Evolutionary conservation across 1,140 invertebrate genomes (phyloP), one percentile per base, ranked within the genome.

Genomic region (Hydropsyche tenuis): DNA sequence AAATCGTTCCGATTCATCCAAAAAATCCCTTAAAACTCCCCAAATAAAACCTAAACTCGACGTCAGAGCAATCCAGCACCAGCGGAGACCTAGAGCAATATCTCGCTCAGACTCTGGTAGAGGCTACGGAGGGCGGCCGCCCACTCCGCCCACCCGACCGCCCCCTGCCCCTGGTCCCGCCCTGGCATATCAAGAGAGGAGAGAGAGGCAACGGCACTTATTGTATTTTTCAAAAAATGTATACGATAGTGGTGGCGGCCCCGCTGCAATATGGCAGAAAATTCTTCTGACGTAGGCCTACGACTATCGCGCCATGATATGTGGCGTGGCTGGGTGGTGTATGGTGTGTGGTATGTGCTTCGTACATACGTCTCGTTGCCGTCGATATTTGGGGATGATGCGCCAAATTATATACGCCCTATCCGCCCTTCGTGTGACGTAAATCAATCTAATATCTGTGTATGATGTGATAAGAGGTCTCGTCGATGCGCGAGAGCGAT

Each of bases 191-290:
- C 72, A 65, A 60, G 66, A 74, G 73, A 66, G 68, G 30, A 4
- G 30, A 37, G 30, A 4, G 3, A 9, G 30, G 30, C 30, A 3
- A 3, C 72, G 73, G 73, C 62, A 74, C 75, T 77, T 77, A 77
- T 77, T 77, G 75, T 77, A 77, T 77, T 77, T 77, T 77, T 77
- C 75, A 74, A 77, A 77, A 70, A 74, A 77, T 77, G 73, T 76
- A 76, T 73, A 76, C 53, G 69, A 63, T 22, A 43, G 45, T 45
- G 72, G 51, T 45, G 48, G 72, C 30, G 30, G 30, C 30, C 30
- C 30, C 27, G 42, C 18, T 74, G 73, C 73, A 74, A 74, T 74
- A 74, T 74, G 73, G 73, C 42, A 66, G 66, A 64, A 51, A 73
- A 73, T 73, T 73, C 64, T 73, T 69, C 48, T 42, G 12, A n/a